Evolutionary conservation across 2,797 vertebrate species (phyloP), one percentile per base, ranked within the genome.

Genomic region (Sebastes kiyomatsui): DNA sequence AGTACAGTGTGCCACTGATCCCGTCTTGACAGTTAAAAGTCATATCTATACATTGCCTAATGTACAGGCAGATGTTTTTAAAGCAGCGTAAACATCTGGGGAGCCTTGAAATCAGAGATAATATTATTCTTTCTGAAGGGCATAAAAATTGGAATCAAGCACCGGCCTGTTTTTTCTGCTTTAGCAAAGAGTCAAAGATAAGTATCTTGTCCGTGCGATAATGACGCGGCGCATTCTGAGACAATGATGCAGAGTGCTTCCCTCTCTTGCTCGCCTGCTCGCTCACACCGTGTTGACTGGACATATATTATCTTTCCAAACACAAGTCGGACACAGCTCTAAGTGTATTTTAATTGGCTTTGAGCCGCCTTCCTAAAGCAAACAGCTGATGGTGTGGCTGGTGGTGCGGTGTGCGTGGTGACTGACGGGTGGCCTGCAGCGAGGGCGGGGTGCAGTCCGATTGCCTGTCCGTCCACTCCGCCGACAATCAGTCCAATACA

Each of bases 341-440:
- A 91, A 95, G 95, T 96, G 96, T 98, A 95, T 98, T 99, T 98
- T 96, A 94, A 96, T 98, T 99, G 97, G 98, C 97, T 93, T 82
- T 64, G 94, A 93, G 97, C 95, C 94, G 89, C 95, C 96, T 97
- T 97, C 97, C 97, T 87, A 95, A 96, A 96, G 96, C 96, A 97
- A 95, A 96, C 96, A 97, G 93, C 92, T 92, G 95, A 95, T 93
- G 93, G 85, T 95, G 95, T 94, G 94, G 94, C 94, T 95, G 96
- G 95, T 92, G 83, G 89, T 89, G 95, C 86, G 92, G 94, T 94
- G 96, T 95, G 82, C 72, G 66, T 91, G 93, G 84, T 95, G 96
- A 96, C 95, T 96, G 96, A 96, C 94, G 93, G 95, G 93, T 91
- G 95, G 94, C 94, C 95, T 92, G 94, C 94, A 72, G 88, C 89